A percentile compares a stretch with the other conserved stretches of the same genome.
Conservation (phyloP, 2,888 invertebrate genomes). For the Epirrhoe alternata region DNA sequence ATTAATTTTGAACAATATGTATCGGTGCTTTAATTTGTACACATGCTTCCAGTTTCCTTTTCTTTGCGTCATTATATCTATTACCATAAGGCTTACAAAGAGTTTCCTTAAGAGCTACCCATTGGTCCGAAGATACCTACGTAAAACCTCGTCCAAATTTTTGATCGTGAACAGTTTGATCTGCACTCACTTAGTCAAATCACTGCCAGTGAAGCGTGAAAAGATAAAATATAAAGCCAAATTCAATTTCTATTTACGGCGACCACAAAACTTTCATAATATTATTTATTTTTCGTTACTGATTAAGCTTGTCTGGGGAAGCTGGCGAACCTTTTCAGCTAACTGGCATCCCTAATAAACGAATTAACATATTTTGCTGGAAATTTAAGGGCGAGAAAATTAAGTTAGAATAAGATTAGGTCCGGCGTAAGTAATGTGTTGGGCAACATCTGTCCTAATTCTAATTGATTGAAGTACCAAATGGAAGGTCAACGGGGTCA, state of each 20-base stretch:
- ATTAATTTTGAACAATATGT: neutral
- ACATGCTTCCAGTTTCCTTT: neutral
- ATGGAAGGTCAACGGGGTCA: constrained; percentile 37
- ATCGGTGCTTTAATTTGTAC: neutral
- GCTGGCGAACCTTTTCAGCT: constrained; percentile 32
- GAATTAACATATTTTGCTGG: constrained; percentile 68
- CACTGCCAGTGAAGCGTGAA: neutral
- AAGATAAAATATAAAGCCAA: no score
- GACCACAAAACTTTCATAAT: neutral
- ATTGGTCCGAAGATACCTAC: no score
- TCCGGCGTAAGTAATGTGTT: constrained; percentile 59
- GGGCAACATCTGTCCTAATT: constrained; percentile 56
- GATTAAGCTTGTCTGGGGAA: neutral
- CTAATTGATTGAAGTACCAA: constrained; percentile 45
- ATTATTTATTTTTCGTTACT: neutral
- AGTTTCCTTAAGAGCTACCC: neutral
- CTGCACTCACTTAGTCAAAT: neutral
- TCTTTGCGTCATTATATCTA: neutral
- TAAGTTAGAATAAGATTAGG: constrained; percentile 66
- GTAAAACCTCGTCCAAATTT: no score
- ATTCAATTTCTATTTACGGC: neutral
- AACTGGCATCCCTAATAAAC: constrained; percentile 52
- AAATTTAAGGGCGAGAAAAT: constrained; percentile 58
- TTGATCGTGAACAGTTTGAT: no score
- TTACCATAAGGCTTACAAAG: neutral